Conservation (phyloP, 1,140 invertebrate species). For the Procambarus virginalis region DNA sequence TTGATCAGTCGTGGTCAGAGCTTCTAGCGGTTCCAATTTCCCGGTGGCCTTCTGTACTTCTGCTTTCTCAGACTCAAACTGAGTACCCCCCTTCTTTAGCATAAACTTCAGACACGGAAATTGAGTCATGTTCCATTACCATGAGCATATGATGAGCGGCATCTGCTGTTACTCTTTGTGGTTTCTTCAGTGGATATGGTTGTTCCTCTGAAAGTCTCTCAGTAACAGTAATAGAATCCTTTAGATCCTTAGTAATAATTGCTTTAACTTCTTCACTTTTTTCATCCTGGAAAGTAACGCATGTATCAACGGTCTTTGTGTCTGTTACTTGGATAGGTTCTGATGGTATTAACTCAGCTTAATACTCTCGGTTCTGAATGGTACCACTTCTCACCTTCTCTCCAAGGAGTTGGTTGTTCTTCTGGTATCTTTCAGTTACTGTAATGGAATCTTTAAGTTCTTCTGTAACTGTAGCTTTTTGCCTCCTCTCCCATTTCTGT, state of each 20-base stretch:
- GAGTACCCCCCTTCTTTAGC: conserved; percentile 49
- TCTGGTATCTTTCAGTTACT: conserved; percentile 38
- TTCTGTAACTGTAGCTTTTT: conserved; percentile 44
- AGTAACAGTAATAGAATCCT: conserved; percentile 57
- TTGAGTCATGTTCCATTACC: conserved; percentile 59
- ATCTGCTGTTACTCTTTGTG: conserved; percentile 51
- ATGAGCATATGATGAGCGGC: conserved; percentile 39
- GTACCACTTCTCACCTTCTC: conserved; percentile 45
- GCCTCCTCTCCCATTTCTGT: too few species aligned
- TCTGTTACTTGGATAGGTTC: conserved; percentile 57
- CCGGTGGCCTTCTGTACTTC: conserved; percentile 33
- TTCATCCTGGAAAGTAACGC: conserved; percentile 32
- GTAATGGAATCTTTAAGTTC: conserved; percentile 40
- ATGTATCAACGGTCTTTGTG: conserved; percentile 53
- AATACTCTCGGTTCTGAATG: too few species aligned
- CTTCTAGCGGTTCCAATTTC: conserved; percentile 42
- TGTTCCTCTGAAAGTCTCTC: conserved; percentile 58
- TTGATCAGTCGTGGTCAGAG: conserved; percentile 55
- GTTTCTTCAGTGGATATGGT: conserved; percentile 47
- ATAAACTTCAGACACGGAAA: conserved; percentile 46
- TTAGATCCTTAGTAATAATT: conserved; percentile 38
- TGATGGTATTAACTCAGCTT: conserved; percentile 43
- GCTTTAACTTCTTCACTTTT: conserved; percentile 52
- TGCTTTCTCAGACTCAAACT: conserved; percentile 54
- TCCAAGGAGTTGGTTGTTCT: conserved; percentile 37